Evolutionary conservation across 2,113 vertebrate genomes (phyloP), one percentile per base, ranked within the genome.

Genomic region (Platichthys stellatus): DNA sequence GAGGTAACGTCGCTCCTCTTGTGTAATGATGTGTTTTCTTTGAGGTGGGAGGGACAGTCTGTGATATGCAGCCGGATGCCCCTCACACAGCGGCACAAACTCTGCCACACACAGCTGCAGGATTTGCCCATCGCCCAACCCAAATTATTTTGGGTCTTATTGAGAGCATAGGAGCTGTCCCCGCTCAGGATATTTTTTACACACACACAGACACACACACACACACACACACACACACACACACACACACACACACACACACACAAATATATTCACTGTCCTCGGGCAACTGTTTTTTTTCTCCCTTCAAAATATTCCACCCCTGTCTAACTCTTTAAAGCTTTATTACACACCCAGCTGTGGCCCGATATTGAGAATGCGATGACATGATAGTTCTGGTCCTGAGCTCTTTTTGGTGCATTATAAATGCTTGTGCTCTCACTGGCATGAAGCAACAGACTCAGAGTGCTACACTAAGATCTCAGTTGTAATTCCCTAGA

Each of bases 11-110:
- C 6, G 6, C 67, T 77, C 23, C 13, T 58, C 70, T 80, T 11
- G 0, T 81, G 72, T 7, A 78, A 72, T 74, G 74, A 78, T 83
- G 68, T 81, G 74, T 70, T 85, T 66, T 51, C 76, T 91, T 90
- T 90, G 87, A 92, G 87, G 87, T 86, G 89, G 88, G 74, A 23
- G 78, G 83, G 74, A 72, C 76, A n/a, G 80, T 78, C 80, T 84
- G 76, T 56, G 83, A 72, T 15, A 14, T 71, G 45, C 88, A 88
- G 83, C 90, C 85, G 90, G 89, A 78, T 56, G 69, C 58, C 35
- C 78, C 51, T 67, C 83, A 76, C 71, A 86, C 90, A 89, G 87
- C 90, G 89, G 88, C 20, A 79, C 56, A 80, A 15, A 38, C 18
- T 43, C 78, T 72, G 28, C 78, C 51, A 69, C 83, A 78, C 77